Percentiles rank a stretch among this genome's conserved stretches.
Evolutionary conservation across 2,113 vertebrate species (phyloP).

Genomic region (Microcebus lehilahytsara): DNA sequence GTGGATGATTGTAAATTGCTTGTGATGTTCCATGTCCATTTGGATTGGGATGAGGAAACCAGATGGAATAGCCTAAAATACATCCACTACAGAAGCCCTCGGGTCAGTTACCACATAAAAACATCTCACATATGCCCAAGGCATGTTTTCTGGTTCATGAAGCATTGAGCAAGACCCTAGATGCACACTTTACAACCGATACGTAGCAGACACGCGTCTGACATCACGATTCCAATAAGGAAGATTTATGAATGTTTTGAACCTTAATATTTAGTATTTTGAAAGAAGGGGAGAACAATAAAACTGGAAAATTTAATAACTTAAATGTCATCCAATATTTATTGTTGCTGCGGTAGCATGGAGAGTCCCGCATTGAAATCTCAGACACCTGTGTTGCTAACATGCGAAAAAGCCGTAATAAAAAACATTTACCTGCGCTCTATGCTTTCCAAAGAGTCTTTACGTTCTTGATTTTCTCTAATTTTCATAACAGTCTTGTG

Average conservation of each 20-base stretch:
- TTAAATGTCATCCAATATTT: background rate
- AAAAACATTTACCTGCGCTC: background rate
- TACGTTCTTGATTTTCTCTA: background rate
- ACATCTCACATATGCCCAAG: background rate
- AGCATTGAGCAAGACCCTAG: background rate
- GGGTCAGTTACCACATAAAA: background rate
- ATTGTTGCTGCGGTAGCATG: background rate
- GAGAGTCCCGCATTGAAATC: accelerated
- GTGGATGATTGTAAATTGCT: background rate
- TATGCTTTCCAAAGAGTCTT: background rate
- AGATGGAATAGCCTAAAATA: background rate
- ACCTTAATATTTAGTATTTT: background rate
- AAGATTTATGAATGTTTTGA: background rate
- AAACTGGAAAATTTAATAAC: background rate
- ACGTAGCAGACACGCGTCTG: background rate
- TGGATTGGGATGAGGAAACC: background rate
- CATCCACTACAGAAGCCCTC: background rate
- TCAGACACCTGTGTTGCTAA: background rate
- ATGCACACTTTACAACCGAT: background rate
- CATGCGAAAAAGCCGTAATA: background rate
- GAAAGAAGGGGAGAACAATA: background rate
- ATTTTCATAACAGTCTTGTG: background rate
- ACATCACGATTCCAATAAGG: background rate
- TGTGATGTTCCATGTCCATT: background rate
- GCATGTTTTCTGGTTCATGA: background rate